phyloP scores from a whole-genome alignment of 64 coral and sea anemone species.

The Platygyra sinensis region DNA sequence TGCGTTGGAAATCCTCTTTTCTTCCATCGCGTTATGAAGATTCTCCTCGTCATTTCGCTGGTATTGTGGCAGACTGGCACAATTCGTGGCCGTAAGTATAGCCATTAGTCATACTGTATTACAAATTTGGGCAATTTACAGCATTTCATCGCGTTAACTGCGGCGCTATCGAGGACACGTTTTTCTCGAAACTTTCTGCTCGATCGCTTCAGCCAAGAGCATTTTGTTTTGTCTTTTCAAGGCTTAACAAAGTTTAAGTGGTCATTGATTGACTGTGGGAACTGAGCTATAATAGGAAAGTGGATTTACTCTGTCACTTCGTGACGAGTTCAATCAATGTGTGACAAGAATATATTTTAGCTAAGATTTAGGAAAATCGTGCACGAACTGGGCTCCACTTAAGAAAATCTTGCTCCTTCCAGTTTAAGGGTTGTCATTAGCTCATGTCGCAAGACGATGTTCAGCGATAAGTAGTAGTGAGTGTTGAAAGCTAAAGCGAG shows the following conservation, averaged over 20 bases:
- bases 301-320: too few relatives aligned
- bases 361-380: too few relatives aligned
- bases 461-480: neutral
- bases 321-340: too few relatives aligned
- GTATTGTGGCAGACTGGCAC: neutral
- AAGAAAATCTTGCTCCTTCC: too few relatives aligned
- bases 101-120: neutral
- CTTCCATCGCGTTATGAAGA: neutral
- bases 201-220: neutral
- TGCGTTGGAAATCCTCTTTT: neutral
- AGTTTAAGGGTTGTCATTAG: too few relatives aligned
- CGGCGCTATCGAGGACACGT: too few relatives aligned
- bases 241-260: neutral
- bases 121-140: neutral
- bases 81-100: slow-evolving; percentile 26
- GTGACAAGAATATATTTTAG: too few relatives aligned
- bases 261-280: neutral
- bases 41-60: neutral
- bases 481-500: neutral
- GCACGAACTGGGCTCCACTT: too few relatives aligned
- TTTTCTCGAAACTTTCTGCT: neutral
- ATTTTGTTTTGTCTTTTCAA: neutral
- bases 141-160: neutral
- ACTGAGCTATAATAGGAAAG: neutral
- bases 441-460: neutral